Base-by-base conservation (phyloP, 2,888 invertebrate genomes). In the Thecophora atra region DNA sequence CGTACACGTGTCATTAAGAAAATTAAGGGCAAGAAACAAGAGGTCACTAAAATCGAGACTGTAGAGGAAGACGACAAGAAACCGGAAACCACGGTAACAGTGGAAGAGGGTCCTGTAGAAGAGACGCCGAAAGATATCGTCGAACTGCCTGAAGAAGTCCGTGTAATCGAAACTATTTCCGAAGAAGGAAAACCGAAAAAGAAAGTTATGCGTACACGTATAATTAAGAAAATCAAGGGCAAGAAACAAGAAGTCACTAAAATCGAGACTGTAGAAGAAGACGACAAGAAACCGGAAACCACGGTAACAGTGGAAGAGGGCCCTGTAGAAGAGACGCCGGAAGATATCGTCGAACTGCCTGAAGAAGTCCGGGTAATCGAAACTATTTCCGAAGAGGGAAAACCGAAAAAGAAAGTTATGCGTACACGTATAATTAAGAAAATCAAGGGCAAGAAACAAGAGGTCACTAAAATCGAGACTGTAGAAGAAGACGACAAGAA, bases 101-200 rank as follows among this genome's bases (percentile, higher is more conserved):
- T 80, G 0, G 77, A 77, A 28, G 80, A 80, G 19, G 5, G 3
- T 15, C 60, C 60, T n/a, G n/a, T 11, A 0, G 60, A 26, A 26
- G 26, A 60, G 17, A 19, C 26, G 30, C 17, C 8, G 6, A 1
- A 60, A 24, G 28, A 11, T 15, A 30, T 26, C n/a, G 28, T 21
- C 83, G 81, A 75, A 68, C 75, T 79, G 3, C 84, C 84, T 19
- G 84, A 87, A 67, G 78, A 76, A 28, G 72, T 77, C 11, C 75
- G 68, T 28, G 71, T 75, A 0, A 51, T 70, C 37, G 70, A 70
- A 63, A 70, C 24, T 11, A 30, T 60, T 30, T 30, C 60, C 15
- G 13, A 28, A 26, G 60, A 60, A n/a, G 60, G 60, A 8, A 30
- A 60, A 28, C 60, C 28, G 4, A 60, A 30, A 24, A 60, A 60